Percentiles rank a stretch among this genome's conserved stretches.
Conservation (phyloP, 2,113 vertebrate species). For the Martes martes region DNA sequence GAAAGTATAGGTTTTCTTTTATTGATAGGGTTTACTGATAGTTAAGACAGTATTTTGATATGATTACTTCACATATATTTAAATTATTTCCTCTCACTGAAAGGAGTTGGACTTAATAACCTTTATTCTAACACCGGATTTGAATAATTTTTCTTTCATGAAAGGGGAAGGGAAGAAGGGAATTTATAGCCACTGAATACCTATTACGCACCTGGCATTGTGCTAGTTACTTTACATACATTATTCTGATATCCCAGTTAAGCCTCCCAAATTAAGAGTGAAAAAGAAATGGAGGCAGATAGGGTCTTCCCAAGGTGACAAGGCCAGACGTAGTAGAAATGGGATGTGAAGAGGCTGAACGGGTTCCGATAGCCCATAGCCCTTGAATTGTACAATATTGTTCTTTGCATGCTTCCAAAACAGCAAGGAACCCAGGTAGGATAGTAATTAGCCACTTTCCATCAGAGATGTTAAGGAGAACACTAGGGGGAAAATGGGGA, state of each 20-base stretch:
- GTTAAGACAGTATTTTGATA: background rate
- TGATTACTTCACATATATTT: background rate
- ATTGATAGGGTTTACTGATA: background rate
- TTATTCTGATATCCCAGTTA: background rate
- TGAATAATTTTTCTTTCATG: conserved; percentile 26
- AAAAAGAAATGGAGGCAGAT: background rate
- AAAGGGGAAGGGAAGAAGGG: background rate
- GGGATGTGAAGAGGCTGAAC: background rate
- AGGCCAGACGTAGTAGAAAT: background rate
- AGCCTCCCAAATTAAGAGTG: background rate
- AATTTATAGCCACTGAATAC: background rate
- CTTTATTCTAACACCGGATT: background rate
- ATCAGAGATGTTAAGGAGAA: background rate
- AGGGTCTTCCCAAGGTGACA: background rate
- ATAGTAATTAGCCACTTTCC: too few species aligned
- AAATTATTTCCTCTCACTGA: conserved; percentile 18
- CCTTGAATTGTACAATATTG: background rate
- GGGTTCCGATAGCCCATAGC: background rate
- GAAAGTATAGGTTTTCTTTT: background rate
- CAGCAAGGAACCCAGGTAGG: background rate
- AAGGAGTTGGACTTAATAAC: background rate
- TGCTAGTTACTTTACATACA: background rate
- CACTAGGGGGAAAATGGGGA: background rate
- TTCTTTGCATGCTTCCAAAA: background rate
- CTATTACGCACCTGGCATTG: background rate